Base-by-base conservation (phyloP, 2,888 invertebrate species). In the Falcaria lacertinaria region DNA sequence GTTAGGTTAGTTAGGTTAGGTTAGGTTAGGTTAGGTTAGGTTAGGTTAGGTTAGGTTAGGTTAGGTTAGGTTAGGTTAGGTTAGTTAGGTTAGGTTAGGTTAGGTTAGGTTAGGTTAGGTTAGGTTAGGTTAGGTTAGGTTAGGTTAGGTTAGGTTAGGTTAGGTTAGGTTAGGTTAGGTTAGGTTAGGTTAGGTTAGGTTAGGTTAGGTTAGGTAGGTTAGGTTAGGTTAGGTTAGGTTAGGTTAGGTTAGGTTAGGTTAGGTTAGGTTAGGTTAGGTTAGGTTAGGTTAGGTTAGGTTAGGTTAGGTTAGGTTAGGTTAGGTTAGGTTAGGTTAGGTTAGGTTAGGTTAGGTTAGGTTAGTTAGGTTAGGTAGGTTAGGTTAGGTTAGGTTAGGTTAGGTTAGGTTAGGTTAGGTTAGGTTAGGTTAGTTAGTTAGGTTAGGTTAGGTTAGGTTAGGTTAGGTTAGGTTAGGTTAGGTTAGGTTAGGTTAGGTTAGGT, bases 131-230 rank as follows among this genome's bases (percentile, higher is more conserved):
- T 50, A 53, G 53, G 54, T 57, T 56, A 56, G 53, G 56, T 56
- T 53, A 51, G 53, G 56, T 53, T 52, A 52, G 52, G 56, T 56
- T 56, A 51, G 56, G 53, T 56, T 56, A 52, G 53, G 56, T 53
- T 52, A 53, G 53, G 52, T 53, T 56, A 50, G 53, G 56, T 52
- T 56, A 45, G 53, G 56, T 53, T 53, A 52, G 54, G 57, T 57
- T 57, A 50, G 54, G 57, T 57, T 57, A 52, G 53, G 56, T 47
- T 53, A 46, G 48, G 49, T 50, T 53, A 47, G 51, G 49, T 52
- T 52, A 44, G 52, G 44, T 50, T 32, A 32, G 32, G 32, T n/a
- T n/a, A n/a, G n/a, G n/a, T n/a, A n/a, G n/a, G n/a, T n/a, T n/a
- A n/a, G n/a, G n/a, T n/a, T n/a, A n/a, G n/a, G n/a, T 32, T 32